A percentile compares a stretch with the other conserved stretches of the same genome.
Evolutionary conservation across 2,888 invertebrate genomes (phyloP).

Genomic region (Caenorhabditis sp.): DNA sequence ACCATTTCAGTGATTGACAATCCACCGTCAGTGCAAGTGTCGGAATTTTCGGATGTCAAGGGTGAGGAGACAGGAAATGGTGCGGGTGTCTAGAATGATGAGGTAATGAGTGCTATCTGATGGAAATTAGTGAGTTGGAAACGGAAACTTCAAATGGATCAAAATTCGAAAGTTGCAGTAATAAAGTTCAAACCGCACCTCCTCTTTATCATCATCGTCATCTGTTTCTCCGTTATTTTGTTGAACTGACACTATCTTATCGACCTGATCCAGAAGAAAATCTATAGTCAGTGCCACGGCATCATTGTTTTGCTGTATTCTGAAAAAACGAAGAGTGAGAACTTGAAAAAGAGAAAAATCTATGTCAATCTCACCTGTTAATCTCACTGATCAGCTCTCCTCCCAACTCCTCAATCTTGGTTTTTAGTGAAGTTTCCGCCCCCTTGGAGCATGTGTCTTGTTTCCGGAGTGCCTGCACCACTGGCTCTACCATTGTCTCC

Average conservation of each 20-base stretch:
- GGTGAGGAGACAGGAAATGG: not conserved
- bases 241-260: not conserved
- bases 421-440: not conserved
- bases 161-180: not conserved
- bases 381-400: slow-evolving; percentile 34
- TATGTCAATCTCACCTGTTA: slow-evolving; percentile 15
- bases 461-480: slow-evolving; percentile 1
- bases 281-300: slow-evolving; percentile 11
- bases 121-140: too few relatives aligned
- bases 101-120: slow-evolving; percentile 6
- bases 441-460: not conserved
- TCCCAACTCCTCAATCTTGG: slow-evolving; percentile 15
- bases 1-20: slow-evolving; percentile 34
- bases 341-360: not conserved
- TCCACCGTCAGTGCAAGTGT: not conserved
- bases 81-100: slow-evolving; percentile 11
- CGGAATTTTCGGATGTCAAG: not conserved
- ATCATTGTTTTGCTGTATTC: not conserved
- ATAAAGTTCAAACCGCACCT: slow-evolving; percentile 1
- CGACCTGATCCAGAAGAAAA: slow-evolving; percentile 15
- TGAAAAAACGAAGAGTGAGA: not conserved
- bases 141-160: not conserved
- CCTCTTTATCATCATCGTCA: not conserved
- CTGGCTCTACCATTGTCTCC: slow-evolving; percentile 33
- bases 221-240: not conserved